These are phyloP conservation scores for Margarornis squamiger DNA, from an alignment of 2,797 vertebrate species.

Conservation along the genomic window DNA sequence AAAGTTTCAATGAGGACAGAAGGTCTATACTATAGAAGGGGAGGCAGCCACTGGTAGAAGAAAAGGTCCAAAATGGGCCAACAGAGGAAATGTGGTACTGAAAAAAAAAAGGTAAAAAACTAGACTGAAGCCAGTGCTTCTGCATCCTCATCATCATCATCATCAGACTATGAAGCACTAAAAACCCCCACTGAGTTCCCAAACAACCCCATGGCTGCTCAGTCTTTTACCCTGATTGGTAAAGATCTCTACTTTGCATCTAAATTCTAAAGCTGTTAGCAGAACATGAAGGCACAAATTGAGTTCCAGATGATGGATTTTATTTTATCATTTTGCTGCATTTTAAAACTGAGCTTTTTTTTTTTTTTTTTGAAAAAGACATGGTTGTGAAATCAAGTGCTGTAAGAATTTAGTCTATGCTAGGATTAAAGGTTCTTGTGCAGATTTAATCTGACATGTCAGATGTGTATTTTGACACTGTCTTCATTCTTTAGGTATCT, in stretches of 20 bases:
- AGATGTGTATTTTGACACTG: neutral
- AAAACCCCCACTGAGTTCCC: neutral
- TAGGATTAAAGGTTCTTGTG: neutral
- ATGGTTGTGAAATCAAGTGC: neutral
- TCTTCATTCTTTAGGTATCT: neutral
- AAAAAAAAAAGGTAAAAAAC: neutral
- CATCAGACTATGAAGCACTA: neutral
- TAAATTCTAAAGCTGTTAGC: neutral
- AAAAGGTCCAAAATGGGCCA: neutral
- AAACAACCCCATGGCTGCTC: neutral
- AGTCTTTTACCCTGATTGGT: neutral
- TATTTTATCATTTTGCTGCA: neutral
- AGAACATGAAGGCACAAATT: neutral
- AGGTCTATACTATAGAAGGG: neutral
- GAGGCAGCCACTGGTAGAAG: neutral
- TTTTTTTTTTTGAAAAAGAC: neutral
- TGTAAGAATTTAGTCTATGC: neutral
- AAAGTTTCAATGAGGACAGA: neutral
- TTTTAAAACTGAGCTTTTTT: neutral
- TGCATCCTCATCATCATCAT: neutral
- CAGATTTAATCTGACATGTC: constrained; percentile 6
- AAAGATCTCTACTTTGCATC: neutral
- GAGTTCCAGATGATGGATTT: neutral
- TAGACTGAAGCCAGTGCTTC: neutral
- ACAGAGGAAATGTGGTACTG: neutral